Conservation (phyloP, 2,113 vertebrate genomes). For the Cyrtonyx montezumae region DNA sequence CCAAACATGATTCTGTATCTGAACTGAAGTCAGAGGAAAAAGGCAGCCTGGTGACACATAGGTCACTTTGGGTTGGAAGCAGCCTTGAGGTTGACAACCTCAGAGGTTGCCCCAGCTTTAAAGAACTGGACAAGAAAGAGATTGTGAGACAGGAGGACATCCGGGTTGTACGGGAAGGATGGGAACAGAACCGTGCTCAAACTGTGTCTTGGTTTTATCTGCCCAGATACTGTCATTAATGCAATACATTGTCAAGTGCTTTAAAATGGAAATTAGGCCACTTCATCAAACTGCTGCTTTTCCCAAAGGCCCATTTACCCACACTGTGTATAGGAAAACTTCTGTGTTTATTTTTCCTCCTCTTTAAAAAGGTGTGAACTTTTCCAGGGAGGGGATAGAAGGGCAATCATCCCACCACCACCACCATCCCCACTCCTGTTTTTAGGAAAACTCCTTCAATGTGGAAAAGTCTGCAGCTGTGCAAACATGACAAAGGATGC, state of each 20-base stretch:
- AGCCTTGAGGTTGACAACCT: neutral
- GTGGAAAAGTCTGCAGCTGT: conserved; percentile 21
- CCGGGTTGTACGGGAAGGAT: neutral
- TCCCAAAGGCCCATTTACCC: neutral
- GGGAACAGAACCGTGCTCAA: neutral
- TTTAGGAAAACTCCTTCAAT: neutral
- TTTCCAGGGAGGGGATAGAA: neutral
- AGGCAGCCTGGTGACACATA: neutral
- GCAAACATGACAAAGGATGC: neutral
- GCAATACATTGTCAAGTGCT: neutral
- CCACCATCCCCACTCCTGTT: neutral
- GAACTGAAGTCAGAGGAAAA: neutral
- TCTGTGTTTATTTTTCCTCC: neutral
- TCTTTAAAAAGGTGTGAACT: neutral
- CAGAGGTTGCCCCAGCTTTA: neutral
- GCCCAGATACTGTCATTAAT: neutral
- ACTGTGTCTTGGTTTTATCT: neutral
- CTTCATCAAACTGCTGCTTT: neutral
- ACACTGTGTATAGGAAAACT: neutral
- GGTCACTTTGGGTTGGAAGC: neutral
- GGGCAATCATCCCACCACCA: neutral
- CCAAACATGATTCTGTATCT: neutral
- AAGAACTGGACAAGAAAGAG: neutral
- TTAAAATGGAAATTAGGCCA: neutral
- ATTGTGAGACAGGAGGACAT: neutral